Evolutionary conservation across 2,113 vertebrate genomes (phyloP).

Genomic region (Lanius ludovicianus): DNA sequence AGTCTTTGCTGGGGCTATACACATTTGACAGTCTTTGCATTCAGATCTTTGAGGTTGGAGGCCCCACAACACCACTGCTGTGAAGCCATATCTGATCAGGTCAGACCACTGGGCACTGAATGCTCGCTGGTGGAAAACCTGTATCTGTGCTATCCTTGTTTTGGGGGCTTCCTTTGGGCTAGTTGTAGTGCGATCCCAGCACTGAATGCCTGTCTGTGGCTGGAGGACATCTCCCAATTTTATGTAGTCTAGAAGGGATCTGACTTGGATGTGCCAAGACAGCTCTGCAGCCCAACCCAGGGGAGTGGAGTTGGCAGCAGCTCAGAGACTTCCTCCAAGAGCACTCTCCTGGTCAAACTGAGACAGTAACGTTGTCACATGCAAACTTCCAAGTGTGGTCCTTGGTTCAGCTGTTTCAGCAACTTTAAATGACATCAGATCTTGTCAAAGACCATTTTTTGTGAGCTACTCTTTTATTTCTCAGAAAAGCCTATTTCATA

Average conservation of each 20-base stretch:
- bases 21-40: neutral
- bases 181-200: accelerated
- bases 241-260: neutral
- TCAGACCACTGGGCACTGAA: neutral
- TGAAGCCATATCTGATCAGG: neutral
- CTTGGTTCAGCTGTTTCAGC: neutral
- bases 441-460: neutral
- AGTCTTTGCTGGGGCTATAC: neutral
- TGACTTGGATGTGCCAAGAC: neutral
- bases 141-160: neutral
- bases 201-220: neutral
- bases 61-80: accelerated
- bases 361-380: neutral
- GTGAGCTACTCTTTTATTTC: neutral
- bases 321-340: neutral
- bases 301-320: neutral
- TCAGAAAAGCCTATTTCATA: neutral
- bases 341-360: neutral
- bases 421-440: neutral
- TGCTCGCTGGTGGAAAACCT: neutral
- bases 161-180: neutral
- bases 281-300: neutral
- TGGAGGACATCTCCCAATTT: neutral
- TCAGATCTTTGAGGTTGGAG: neutral
- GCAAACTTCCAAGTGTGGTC: neutral